These are phyloP conservation scores for Brachypterus glaber DNA, from an alignment of 2,888 invertebrate species.

Conservation along the genomic window DNA sequence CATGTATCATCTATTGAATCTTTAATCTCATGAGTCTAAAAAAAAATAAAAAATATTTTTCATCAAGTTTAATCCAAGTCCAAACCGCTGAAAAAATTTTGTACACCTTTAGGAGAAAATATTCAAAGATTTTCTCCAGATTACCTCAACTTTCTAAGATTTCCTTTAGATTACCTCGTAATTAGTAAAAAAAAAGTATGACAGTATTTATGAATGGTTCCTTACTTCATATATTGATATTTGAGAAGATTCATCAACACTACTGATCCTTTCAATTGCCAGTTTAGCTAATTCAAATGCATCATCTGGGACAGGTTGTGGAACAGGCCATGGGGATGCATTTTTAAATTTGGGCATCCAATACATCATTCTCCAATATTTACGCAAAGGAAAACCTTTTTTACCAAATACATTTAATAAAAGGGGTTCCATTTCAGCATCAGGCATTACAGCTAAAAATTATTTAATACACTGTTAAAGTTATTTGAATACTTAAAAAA, in stretches of 20 bases:
- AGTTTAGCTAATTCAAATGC: conserved; percentile 67
- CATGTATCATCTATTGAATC: conserved; percentile 81
- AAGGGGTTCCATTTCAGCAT: conserved; percentile 76
- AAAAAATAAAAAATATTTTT: background rate
- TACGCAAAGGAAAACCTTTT: conserved; percentile 60
- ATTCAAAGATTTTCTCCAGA: no score
- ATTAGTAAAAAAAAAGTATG: background rate
- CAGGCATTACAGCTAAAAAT: conserved; percentile 65
- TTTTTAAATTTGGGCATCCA: conserved; percentile 94
- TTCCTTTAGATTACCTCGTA: no score
- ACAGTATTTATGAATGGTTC: background rate
- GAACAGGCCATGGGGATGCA: conserved; percentile 76
- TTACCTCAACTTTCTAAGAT: no score
- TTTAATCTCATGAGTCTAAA: conserved; percentile 52
- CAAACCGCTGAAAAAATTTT: no score
- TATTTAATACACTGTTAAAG: conserved; percentile 7
- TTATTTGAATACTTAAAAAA: no score
- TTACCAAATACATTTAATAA: conserved; percentile 77
- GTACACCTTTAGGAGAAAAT: no score
- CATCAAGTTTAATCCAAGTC: background rate
- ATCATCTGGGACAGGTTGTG: conserved; percentile 67
- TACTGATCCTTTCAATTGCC: conserved; percentile 74
- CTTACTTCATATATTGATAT: conserved; percentile 56
- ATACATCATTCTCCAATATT: conserved; percentile 75
- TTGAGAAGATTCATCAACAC: conserved; percentile 65